These are phyloP conservation scores for Taeniopygia guttata DNA, from an alignment of 2,797 vertebrate genomes.

Conservation along the genomic window DNA sequence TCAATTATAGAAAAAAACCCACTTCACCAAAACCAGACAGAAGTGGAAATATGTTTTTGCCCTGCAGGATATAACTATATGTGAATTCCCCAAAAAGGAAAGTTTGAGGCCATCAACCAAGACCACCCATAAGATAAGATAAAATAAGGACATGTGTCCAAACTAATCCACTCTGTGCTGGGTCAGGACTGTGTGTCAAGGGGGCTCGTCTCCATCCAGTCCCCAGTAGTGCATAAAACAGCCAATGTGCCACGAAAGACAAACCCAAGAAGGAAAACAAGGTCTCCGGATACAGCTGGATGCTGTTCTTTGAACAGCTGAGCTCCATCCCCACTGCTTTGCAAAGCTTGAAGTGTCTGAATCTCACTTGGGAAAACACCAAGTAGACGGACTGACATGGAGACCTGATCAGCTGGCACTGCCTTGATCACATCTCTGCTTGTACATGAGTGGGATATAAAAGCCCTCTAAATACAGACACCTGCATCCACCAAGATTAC, in stretches of 20 bases:
- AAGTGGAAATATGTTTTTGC: not conserved
- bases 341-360: not conserved
- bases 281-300: not conserved
- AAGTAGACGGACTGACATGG: not conserved
- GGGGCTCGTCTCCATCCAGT: not conserved
- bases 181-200: not conserved
- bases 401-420: not conserved
- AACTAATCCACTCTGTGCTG: not conserved
- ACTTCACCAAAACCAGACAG: not conserved
- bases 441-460: not conserved
- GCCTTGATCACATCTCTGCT: not conserved
- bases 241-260: not conserved
- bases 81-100: not conserved
- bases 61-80: not conserved
- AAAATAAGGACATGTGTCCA: not conserved
- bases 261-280: not conserved
- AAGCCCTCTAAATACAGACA: not conserved
- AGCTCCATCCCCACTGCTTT: not conserved
- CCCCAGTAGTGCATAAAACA: not conserved
- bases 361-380: not conserved
- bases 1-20: not conserved
- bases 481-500: not conserved
- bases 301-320: not conserved
- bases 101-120: not conserved
- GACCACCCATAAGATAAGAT: not conserved